These are phyloP conservation scores for Adelges cooleyi DNA, from an alignment of 1,140 invertebrate species.

Conservation along the genomic window DNA sequence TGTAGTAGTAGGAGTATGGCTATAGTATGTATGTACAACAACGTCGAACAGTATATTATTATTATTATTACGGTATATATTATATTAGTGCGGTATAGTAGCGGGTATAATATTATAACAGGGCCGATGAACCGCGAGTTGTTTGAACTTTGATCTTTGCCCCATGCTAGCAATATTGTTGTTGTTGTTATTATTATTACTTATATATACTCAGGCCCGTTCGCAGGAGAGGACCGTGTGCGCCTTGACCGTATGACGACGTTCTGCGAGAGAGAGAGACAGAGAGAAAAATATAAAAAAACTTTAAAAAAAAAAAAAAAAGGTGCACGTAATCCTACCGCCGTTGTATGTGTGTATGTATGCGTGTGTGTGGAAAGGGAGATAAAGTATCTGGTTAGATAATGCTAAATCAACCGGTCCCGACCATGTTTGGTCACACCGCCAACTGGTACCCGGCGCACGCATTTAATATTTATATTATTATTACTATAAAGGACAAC, in stretches of 20 bases:
- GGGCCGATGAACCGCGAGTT: slow-evolving; percentile 23
- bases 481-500: slow-evolving; percentile 3
- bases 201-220: too few species aligned
- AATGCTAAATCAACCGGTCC: slow-evolving; percentile 26
- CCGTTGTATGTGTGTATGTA: background rate
- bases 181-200: too few species aligned
- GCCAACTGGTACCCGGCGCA: slow-evolving; percentile 1
- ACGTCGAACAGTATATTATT: too few species aligned
- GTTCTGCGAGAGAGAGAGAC: background rate
- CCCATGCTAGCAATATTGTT: too few species aligned
- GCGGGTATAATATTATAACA: too few species aligned
- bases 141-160: slow-evolving; percentile 21
- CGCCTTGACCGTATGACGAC: background rate
- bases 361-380: background rate
- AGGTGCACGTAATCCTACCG: background rate
- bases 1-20: too few species aligned
- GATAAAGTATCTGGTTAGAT: slow-evolving; percentile 25
- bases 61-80: background rate
- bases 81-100: background rate
- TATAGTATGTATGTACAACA: too few species aligned
- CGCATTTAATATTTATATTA: too few species aligned
- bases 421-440: slow-evolving; percentile 22
- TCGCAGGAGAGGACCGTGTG: background rate
- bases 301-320: too few species aligned
- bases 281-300: too few species aligned